Evolutionary conservation across 1,140 invertebrate genomes (phyloP).

Genomic region (Musca domestica): DNA sequence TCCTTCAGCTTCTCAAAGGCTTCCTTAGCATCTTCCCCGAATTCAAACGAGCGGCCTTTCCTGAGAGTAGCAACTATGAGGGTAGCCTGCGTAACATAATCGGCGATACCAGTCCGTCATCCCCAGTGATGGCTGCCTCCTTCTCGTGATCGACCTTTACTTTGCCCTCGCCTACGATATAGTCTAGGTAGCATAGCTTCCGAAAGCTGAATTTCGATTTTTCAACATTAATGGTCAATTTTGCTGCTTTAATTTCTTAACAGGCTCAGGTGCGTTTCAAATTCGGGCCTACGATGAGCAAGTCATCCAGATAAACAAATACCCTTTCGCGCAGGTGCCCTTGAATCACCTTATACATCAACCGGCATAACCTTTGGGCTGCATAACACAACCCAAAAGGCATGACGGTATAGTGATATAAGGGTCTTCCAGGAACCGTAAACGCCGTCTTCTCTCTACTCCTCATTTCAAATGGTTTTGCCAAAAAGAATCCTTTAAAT

Average conservation of each 20-base stretch:
- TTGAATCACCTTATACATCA: neutral
- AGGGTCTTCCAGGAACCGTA: neutral
- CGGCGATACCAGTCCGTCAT: neutral
- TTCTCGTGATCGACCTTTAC: neutral
- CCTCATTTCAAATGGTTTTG: neutral
- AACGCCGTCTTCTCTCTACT: neutral
- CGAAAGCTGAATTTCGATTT: no score
- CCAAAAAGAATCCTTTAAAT: constrained; percentile 2
- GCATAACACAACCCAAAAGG: no score
- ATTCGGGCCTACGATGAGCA: neutral
- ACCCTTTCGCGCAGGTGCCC: neutral
- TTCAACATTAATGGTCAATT: neutral
- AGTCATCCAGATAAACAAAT: neutral
- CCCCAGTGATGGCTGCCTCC: neutral
- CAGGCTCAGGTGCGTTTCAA: neutral
- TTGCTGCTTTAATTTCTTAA: neutral
- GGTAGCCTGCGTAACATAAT: neutral
- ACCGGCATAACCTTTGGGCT: neutral
- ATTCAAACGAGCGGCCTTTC: neutral
- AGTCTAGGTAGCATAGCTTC: neutral
- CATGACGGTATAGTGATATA: no score
- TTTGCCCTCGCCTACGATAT: neutral
- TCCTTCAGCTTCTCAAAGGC: neutral
- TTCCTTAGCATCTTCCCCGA: neutral
- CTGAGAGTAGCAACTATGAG: no score